These are phyloP conservation scores for Peromyscus attwateri DNA, from an alignment of 2,797 vertebrate genomes.

Conservation along the genomic window DNA sequence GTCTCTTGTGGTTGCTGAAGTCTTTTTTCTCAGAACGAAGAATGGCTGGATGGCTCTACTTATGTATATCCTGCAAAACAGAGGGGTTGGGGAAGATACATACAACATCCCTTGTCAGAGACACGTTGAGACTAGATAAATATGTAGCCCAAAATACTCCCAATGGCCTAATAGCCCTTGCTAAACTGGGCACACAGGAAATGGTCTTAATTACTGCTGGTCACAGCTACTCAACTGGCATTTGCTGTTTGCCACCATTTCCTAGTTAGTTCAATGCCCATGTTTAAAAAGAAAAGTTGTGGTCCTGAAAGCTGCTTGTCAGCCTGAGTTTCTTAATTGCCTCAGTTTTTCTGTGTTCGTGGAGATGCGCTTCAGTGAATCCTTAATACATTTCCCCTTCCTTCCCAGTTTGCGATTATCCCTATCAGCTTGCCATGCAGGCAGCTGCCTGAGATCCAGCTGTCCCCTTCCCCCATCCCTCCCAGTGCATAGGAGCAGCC, in stretches of 20 bases:
- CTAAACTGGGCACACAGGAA: constrained; percentile 66
- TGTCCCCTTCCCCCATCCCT: background rate
- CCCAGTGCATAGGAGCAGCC: background rate
- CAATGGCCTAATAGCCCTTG: background rate
- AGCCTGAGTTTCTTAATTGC: constrained; percentile 62
- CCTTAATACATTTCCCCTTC: constrained; percentile 67
- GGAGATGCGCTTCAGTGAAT: constrained; percentile 64
- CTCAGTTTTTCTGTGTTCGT: constrained; percentile 57
- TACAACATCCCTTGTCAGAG: background rate
- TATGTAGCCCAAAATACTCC: constrained; percentile 61
- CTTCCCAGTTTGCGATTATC: constrained; percentile 58
- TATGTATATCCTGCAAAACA: background rate
- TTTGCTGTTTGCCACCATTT: constrained; percentile 27
- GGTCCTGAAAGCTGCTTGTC: constrained; percentile 73
- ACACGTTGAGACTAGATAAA: constrained; percentile 52
- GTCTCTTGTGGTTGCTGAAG: background rate
- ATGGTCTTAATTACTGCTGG: constrained; percentile 58
- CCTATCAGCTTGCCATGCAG: background rate
- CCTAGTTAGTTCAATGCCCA: constrained; percentile 26
- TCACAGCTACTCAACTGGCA: background rate
- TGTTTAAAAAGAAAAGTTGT: constrained; percentile 27
- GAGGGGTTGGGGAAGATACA: background rate
- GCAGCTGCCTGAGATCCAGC: constrained; percentile 71
- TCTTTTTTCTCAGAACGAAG: background rate
- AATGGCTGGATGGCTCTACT: background rate